Base-by-base conservation (phyloP, 2,888 invertebrate species). In the Watsonalla binaria region DNA sequence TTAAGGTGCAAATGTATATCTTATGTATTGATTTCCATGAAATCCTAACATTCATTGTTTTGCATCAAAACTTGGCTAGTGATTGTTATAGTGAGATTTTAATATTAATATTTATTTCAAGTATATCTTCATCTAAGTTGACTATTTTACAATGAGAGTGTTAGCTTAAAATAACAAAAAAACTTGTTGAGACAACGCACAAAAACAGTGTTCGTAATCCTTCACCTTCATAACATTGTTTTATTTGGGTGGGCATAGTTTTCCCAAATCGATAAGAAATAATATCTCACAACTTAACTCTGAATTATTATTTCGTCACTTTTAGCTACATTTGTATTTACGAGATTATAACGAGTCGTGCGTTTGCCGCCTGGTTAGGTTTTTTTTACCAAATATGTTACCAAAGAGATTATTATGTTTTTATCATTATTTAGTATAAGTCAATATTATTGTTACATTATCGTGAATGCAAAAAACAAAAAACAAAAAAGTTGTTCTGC, bases 51-150 rank as follows among this genome's bases (percentile, higher is more conserved):
- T 61, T 59, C 55, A 61, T 72, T 82, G 86, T 87, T 88, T 86
- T 88, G 86, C 68, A 86, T 87, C 85, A 87, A 86, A 86, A 86
- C 86, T 68, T 69, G 70, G 74, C 76, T 79, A 64, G 80, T 80
- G 78, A 80, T 65, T 66, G 57, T 6, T 46, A 8, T 46, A 46
- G 14, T 6, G n/a, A 45, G 45, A 9, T 0, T 6, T n/a, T 45
- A 45, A 13, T 6, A 45, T 45, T 2, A 4, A 5, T 45, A 42
- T 9, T 42, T 9, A 42, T 42, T 42, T 42, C 42, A 42, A 11
- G 14, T 14, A 14, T 46, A 46, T 15, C 46, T 14, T 14, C 46
- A 46, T 14, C 0, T 46, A 14, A 7, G 11, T 42, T 42, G 24
- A 24, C 24, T 24, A 24, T 24, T 24, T 24, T 24, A 24, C 24